phyloP scores from a whole-genome alignment of 2,113 vertebrate species.

The Penelope pileata region DNA sequence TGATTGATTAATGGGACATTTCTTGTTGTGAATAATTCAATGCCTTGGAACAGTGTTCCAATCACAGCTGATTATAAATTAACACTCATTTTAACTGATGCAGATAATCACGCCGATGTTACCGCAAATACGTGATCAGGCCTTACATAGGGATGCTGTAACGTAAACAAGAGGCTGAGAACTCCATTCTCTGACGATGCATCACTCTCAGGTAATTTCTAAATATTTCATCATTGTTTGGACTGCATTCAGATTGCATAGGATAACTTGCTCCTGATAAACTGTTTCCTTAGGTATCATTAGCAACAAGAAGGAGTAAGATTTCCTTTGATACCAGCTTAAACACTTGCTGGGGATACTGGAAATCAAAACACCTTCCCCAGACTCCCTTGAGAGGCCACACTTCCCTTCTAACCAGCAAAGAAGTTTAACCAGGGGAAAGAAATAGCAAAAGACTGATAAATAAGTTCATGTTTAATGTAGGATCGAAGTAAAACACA shows the following conservation, averaged over 20 bases:
- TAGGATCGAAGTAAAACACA: background rate
- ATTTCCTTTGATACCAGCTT: background rate
- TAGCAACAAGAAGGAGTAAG: background rate
- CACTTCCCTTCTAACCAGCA: background rate
- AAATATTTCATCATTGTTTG: constrained; percentile 15
- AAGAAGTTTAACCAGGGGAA: background rate
- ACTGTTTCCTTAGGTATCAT: background rate
- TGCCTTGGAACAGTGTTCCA: background rate
- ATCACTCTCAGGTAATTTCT: background rate
- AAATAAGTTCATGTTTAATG: background rate
- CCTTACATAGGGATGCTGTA: background rate
- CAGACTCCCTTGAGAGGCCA: background rate
- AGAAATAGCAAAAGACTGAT: background rate
- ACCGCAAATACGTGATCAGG: constrained; percentile 22
- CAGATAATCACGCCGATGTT: constrained; percentile 10
- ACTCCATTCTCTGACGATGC: background rate
- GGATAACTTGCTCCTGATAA: background rate
- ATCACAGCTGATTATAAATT: constrained; percentile 1
- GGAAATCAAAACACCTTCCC: background rate
- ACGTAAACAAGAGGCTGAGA: constrained; percentile 34
- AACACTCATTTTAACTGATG: constrained; percentile 22
- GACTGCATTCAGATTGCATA: background rate
- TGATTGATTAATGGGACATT: constrained; percentile 27
- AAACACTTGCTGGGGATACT: background rate
- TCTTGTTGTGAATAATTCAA: constrained; percentile 22